Evolutionary conservation across 2,797 vertebrate genomes (phyloP), one percentile per base, ranked within the genome.

Genomic region (Florisuga fusca): DNA sequence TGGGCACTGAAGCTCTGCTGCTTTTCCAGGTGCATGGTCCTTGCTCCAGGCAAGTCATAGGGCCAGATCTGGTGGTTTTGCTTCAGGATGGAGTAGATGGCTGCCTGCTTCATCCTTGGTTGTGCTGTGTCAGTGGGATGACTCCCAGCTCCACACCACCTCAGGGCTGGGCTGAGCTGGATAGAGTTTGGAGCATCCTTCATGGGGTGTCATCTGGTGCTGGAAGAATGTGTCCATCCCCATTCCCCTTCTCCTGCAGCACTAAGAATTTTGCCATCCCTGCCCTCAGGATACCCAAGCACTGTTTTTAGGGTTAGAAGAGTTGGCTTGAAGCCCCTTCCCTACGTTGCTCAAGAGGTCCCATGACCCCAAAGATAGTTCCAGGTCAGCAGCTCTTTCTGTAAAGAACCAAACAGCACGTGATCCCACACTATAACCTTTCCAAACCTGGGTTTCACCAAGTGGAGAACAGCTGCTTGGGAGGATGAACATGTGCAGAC

Each of bases 41-140:
- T 55, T 29, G 71, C 55, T 84, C 0, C 1, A 51, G 48, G 58
- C 2, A 14, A n/a, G 8, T 9, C 38, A 7, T 6, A 16, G 58
- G 48, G 23, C 15, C 71, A 79, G n/a, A 4, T 59, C 23, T 66
- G 63, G 23, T 81, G 66, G 27, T 15, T 84, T 64, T 90, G 27
- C 31, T 31, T 82, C 48, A 36, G 23, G 23, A 31, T 0, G 38
- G 46, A 43, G 33, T 12, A 22, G 33, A 12, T n/a, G 9, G 41
- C 55, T 90, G n/a, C 23, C 34, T 69, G 25, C 34, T 38, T 53
- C 55, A 27, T 31, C 38, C 38, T 9, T 33, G 46, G 12, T 41
- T 41, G 33, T 58, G 31, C 50, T 29, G 45, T 26, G 15, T 67
- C 61, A 59, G 58, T n/a, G 50, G 27, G 27, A 62, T 78, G 55